Percentiles rank a stretch among this genome's conserved stretches.
phyloP scores from a whole-genome alignment of 2,888 invertebrate species.

The Catocala nupta region DNA sequence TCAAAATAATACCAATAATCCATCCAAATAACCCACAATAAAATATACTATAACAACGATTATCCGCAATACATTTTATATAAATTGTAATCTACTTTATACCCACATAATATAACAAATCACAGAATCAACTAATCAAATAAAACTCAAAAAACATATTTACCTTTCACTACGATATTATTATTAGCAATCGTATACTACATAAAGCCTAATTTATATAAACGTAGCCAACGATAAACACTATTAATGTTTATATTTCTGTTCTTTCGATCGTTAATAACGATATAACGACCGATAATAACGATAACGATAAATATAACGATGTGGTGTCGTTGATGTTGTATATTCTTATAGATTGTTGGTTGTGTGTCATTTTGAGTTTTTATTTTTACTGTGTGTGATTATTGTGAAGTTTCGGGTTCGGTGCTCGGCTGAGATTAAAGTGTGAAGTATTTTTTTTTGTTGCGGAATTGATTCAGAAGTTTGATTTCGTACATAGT shows the following conservation, averaged over 20 bases:
- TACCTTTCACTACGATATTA: conserved; percentile 15
- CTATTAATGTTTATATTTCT: conserved; percentile 81
- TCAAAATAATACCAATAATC: too few species aligned
- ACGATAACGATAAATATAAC: conserved; percentile 84
- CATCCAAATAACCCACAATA: too few species aligned
- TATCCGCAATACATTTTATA: too few species aligned
- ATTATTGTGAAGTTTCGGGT: too few species aligned
- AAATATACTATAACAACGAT: too few species aligned
- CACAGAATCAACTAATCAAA: conserved; percentile 16
- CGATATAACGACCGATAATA: conserved; percentile 84
- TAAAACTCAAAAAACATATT: conserved; percentile 1
- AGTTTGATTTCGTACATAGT: too few species aligned
- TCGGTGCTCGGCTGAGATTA: too few species aligned
- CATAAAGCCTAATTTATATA: conserved; percentile 56
- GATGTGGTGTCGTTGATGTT: conserved; percentile 68
- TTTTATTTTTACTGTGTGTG: too few species aligned
- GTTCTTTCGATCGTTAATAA: conserved; percentile 81
- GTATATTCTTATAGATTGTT: conserved; percentile 26
- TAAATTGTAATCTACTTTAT: too few species aligned
- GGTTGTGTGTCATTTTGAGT: conserved; percentile 20
- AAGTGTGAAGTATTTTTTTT: too few species aligned
- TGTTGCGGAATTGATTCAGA: too few species aligned
- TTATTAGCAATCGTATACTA: conserved; percentile 17
- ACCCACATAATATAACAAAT: not conserved
- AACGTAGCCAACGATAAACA: conserved; percentile 70